Conservation (phyloP, 2,888 invertebrate species). For the Eretmocerus hayati region DNA sequence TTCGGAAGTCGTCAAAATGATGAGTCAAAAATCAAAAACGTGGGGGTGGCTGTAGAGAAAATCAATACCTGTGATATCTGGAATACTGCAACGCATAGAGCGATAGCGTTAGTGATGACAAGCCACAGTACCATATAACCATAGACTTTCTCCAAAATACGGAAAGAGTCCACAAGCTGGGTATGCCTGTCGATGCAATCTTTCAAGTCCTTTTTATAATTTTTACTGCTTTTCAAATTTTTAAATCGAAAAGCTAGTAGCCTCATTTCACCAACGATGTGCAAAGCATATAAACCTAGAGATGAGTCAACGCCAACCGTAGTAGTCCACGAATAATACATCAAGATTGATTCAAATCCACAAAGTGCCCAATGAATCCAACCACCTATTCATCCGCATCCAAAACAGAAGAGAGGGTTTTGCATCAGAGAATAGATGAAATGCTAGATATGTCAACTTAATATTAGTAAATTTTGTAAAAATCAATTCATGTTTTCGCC, state of each 20-base stretch:
- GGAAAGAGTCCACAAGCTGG: constrained; percentile 20
- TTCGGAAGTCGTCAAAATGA: no score
- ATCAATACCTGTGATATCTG: not conserved
- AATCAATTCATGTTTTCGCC: no score
- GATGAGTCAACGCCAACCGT: constrained; percentile 25
- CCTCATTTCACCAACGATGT: constrained; percentile 27
- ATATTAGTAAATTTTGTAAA: no score
- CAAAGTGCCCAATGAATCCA: constrained; percentile 9
- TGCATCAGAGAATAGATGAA: no score
- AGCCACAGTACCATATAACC: constrained; percentile 29
- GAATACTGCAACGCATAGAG: constrained; percentile 16
- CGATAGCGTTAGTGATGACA: constrained; percentile 26
- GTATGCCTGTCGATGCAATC: constrained; percentile 23
- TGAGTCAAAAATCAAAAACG: no score
- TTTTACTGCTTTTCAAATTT: constrained; percentile 7
- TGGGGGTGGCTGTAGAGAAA: no score
- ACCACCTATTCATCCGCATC: no score
- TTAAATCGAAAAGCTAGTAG: constrained; percentile 22
- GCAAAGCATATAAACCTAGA: constrained; percentile 29
- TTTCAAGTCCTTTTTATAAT: constrained; percentile 16
- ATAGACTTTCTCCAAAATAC: constrained; percentile 26
- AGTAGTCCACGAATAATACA: constrained; percentile 12
- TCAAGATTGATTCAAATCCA: constrained; percentile 1
- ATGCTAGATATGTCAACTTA: no score
- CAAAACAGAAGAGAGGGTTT: no score